Percentiles rank a stretch among this genome's conserved stretches.
These are phyloP conservation scores for Drosophila mettleri DNA, from an alignment of 2,888 invertebrate species.

Conservation along the genomic window DNA sequence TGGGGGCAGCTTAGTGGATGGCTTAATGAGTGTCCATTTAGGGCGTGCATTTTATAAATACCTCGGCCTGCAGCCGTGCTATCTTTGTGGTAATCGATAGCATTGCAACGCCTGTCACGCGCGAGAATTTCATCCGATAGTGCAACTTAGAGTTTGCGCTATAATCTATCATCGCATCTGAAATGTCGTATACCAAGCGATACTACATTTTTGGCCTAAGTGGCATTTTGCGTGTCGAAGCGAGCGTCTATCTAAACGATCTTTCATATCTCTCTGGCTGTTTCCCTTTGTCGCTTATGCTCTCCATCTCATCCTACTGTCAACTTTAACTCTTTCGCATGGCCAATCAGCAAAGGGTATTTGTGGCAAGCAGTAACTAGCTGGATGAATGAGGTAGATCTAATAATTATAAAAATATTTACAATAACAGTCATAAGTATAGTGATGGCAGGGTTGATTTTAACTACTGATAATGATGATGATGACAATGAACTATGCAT, in stretches of 20 bases:
- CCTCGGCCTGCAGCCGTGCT: constrained; percentile 19
- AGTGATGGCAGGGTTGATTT: neutral
- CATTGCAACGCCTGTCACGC: constrained; percentile 75
- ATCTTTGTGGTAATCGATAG: constrained; percentile 68
- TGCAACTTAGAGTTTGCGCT: constrained; percentile 31
- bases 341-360: constrained; percentile 11
- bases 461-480: too few species aligned
- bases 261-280: constrained; percentile 46
- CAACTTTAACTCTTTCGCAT: constrained; percentile 28
- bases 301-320: neutral
- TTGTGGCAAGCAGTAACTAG: constrained; percentile 5
- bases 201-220: constrained; percentile 79
- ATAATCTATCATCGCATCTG: constrained; percentile 60
- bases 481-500: too few species aligned
- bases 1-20: constrained; percentile 9
- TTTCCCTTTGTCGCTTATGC: neutral
- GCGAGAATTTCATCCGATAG: constrained; percentile 72
- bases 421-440: neutral
- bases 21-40: constrained; percentile 72
- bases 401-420: neutral
- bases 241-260: constrained; percentile 53
- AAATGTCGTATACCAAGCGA: constrained; percentile 40
- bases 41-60: constrained; percentile 71
- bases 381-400: neutral
- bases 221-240: constrained; percentile 74